phyloP scores from a whole-genome alignment of 2,888 invertebrate genomes.

The Therioaphis trifolii region DNA sequence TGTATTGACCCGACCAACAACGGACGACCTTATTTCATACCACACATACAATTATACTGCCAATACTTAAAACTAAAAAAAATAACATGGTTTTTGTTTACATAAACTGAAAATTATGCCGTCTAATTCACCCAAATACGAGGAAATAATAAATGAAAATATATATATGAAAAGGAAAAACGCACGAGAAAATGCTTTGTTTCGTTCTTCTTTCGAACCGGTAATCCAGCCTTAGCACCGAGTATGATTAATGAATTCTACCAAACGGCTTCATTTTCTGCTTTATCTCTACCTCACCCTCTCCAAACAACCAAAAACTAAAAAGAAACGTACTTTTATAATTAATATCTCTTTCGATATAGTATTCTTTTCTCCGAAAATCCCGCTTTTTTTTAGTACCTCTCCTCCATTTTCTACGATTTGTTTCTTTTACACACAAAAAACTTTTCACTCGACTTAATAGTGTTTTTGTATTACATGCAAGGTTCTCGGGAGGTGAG shows the following conservation, averaged over 20 bases:
- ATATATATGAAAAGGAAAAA: conserved; percentile 24
- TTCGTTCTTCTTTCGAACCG: conserved; percentile 32
- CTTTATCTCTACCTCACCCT: conserved; percentile 15
- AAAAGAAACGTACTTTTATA: conserved; percentile 59
- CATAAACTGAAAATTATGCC: conserved; percentile 10
- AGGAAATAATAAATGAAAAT: conserved; percentile 8
- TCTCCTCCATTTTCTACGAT: conserved; percentile 36
- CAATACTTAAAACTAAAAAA: background rate
- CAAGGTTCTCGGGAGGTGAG: conserved; percentile 38
- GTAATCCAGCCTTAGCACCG: conserved; percentile 40
- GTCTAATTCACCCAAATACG: background rate
- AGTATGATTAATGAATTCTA: conserved; percentile 51
- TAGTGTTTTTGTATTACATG: conserved; percentile 41
- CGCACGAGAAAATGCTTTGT: conserved; percentile 24
- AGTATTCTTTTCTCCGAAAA: conserved; percentile 36
- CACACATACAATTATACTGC: too few species aligned
- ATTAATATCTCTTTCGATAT: conserved; percentile 60
- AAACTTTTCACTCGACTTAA: conserved; percentile 53
- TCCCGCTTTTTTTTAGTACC: conserved; percentile 24
- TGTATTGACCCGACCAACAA: too few species aligned
- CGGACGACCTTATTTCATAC: too few species aligned
- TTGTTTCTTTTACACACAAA: conserved; percentile 46
- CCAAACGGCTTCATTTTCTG: conserved; percentile 56
- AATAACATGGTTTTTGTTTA: background rate
- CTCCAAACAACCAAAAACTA: conserved; percentile 31